Conservation (phyloP, 2,113 vertebrate species). For the Lophura nycthemera region DNA sequence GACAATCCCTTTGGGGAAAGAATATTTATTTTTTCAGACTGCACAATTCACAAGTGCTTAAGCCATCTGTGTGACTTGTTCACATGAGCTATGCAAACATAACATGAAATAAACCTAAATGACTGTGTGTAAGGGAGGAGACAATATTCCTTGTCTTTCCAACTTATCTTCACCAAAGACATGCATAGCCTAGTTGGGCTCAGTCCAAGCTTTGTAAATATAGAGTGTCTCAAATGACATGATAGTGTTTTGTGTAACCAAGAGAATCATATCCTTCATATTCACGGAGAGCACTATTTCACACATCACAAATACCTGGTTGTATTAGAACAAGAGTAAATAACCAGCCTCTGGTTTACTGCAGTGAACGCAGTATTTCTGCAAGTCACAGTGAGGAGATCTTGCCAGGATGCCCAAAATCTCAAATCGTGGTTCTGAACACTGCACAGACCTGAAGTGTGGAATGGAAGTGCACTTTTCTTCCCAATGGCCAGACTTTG, state of each 20-base stretch:
- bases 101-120: neutral
- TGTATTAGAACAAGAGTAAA: neutral
- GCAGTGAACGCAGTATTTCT: neutral
- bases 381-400: constrained; percentile 6
- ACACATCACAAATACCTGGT: neutral
- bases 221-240: neutral
- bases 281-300: neutral
- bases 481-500: neutral
- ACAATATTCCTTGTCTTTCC: neutral
- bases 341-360: neutral
- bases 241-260: neutral
- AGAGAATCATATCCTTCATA: neutral
- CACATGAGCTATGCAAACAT: neutral
- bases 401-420: constrained; percentile 19
- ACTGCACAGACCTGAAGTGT: neutral
- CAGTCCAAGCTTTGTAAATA: neutral
- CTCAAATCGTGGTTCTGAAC: neutral
- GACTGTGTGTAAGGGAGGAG: neutral
- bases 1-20: neutral
- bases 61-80: neutral
- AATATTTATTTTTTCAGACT: neutral
- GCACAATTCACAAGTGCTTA: neutral
- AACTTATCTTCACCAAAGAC: neutral
- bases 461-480: neutral
- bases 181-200: neutral